These are phyloP conservation scores for Dicycla oo DNA, from an alignment of 2,888 invertebrate species.

Conservation along the genomic window DNA sequence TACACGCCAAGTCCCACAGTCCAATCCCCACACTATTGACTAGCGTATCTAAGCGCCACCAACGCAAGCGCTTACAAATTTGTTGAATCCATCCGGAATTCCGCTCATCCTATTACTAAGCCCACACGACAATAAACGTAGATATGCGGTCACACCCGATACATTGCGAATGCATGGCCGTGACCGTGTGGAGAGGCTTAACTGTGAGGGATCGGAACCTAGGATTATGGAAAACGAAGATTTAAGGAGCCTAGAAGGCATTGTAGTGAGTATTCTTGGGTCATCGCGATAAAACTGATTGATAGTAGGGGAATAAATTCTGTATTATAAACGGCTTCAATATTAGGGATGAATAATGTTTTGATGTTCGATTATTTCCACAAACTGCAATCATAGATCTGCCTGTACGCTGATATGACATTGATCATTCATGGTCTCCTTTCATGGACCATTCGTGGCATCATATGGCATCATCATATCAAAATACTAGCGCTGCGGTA, in stretches of 20 bases:
- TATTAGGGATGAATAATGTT: not conserved
- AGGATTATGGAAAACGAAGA: slow-evolving; percentile 24
- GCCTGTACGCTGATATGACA: not conserved
- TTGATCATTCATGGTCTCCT: not conserved
- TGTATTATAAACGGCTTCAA: not conserved
- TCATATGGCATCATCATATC: no score
- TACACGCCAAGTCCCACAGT: slow-evolving; percentile 23
- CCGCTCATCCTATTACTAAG: slow-evolving; percentile 46
- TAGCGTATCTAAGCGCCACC: slow-evolving; percentile 43
- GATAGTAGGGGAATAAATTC: not conserved
- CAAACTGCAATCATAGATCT: not conserved
- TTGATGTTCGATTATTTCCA: not conserved
- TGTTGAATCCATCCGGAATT: slow-evolving; percentile 49
- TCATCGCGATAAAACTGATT: slow-evolving; percentile 8
- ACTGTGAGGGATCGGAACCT: not conserved
- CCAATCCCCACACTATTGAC: slow-evolving; percentile 28
- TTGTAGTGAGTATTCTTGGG: not conserved
- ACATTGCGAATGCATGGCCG: slow-evolving; percentile 32
- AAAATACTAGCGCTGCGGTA: no score
- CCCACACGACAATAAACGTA: slow-evolving; percentile 48
- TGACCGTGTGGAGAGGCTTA: slow-evolving; percentile 25
- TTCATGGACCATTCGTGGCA: no score
- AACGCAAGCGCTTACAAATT: slow-evolving; percentile 34
- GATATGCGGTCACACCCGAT: slow-evolving; percentile 39
- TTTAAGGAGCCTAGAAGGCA: not conserved